A percentile compares a stretch with the other conserved stretches of the same genome.
phyloP scores from a whole-genome alignment of 1,140 invertebrate genomes.

The Delia radicum region DNA sequence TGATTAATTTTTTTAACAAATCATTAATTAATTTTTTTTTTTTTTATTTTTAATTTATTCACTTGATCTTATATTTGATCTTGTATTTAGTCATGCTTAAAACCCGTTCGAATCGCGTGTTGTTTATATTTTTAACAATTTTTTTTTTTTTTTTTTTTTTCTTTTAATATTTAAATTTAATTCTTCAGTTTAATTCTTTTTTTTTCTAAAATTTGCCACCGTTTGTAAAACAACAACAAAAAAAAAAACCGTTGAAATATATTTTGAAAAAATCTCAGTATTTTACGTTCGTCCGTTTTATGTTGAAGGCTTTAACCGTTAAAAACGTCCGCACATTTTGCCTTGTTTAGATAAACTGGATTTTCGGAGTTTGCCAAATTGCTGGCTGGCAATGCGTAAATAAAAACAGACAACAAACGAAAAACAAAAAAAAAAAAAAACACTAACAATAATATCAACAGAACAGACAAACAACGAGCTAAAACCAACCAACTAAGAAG shows the following conservation, averaged over 20 bases:
- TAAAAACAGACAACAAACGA: neutral
- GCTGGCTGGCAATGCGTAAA: conserved; percentile 15
- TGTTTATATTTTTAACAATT: neutral
- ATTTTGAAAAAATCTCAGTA: neutral
- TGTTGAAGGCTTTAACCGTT: conserved; percentile 7
- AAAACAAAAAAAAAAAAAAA: conserved; percentile 1
- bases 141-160: too few relatives aligned
- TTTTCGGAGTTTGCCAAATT: conserved; percentile 44
- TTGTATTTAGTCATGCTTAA: neutral
- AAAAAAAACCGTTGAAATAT: neutral
- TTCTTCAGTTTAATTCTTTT: too few relatives aligned
- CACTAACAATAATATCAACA: too few relatives aligned
- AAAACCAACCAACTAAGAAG: too few relatives aligned
- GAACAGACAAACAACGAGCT: neutral
- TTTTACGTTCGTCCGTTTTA: conserved; percentile 21
- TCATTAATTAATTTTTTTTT: neutral
- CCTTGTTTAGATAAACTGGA: conserved; percentile 56
- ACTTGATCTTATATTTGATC: too few relatives aligned
- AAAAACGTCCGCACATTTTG: conserved; percentile 52
- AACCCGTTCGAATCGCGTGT: neutral
- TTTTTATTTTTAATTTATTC: neutral
- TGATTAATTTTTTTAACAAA: neutral
- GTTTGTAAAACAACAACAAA: neutral
- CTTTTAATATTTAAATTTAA: too few relatives aligned
- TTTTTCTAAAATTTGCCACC: neutral